Evolutionary conservation across 2,113 vertebrate genomes (phyloP), one percentile per base, ranked within the genome.

Genomic region (Phylloscopus trochiloides): DNA sequence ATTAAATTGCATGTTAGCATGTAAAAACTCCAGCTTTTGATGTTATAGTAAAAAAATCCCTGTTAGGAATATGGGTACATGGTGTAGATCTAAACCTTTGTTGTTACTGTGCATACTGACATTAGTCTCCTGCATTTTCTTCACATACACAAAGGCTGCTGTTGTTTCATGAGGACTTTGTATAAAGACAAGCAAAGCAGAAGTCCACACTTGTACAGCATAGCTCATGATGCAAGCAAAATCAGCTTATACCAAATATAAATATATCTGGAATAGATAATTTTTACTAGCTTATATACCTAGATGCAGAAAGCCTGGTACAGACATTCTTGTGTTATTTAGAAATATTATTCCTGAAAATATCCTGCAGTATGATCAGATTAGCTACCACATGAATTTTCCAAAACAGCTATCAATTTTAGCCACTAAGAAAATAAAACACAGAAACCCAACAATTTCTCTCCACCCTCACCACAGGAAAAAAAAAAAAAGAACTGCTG

Each of bases 391-490:
- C 74, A 38, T 58, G 32, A 67, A 87, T 62, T 96, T 94, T 94
- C 94, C 92, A 94, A 94, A 95, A 92, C 91, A 94, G 48, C 47
- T 85, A 92, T 93, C 88, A 92, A 61, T 79, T 95, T 96, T 90
- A 92, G 90, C 90, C 86, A 86, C 78, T 79, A 65, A 59, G 66
- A 89, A 95, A 94, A 93, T 47, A 93, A 89, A 72, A 75, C 42
- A 86, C 19, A 78, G 54, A 79, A 93, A 74, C 72, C 76, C 15
- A 88, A 68, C 74, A 79, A 77, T 84, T 92, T 74, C 40, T 91
- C 73, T 72, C 81, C 74, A 93, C 52, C 45, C 54, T 88, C 51
- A 90, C 90, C 82, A 90, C 66, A 95, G 65, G 48, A 47, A 51
- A 88, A 88, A 81, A 47, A 47, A 34, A 92, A 85, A 47, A 92